Evolutionary conservation across 23 tunicate genomes (phyloP), one percentile per base, ranked within the genome.

Genomic region (Ciona savignyi): DNA sequence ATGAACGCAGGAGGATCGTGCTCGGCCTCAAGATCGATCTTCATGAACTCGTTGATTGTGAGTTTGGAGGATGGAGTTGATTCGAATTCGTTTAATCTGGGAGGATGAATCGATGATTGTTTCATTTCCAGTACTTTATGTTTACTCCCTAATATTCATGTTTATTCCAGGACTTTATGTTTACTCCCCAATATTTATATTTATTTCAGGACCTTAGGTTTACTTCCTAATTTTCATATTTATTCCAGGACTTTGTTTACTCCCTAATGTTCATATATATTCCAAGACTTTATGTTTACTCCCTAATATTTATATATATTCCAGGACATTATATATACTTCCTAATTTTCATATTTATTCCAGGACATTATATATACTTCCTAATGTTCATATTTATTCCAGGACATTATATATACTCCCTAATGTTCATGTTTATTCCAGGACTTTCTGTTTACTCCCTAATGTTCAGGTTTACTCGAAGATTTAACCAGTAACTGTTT

Each of bases 1-100:
- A 66, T 89, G 65, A 80, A 95, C 25, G 96, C 83, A 23, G 99
- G 99, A n/a, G 99, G 99, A 51, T 95, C 96, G 35, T 77, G 86
- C 62, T 88, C 99, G 0, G 96, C 76, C 80, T 88, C 96, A 0
- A 95, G 81, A 56, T 95, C 96, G 64, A 95, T 95, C 71, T 77
- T 77, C 86, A 88, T 76, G 70, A 95, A 95, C 56, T 95, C 96
- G 75, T 89, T 85, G 86, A 95, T 95, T 4, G 96, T 95, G 29
- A 95, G 78, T 67, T 89, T 77, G 22, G 97, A 86, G 1, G 99
- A 95, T 2, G 96, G 93, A 29, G 99, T 95, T 24, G 84, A 81
- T 20, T 78, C 92, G 70, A 95, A 95, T 62, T 95, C 99, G 25
- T 78, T 61, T 69, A 95, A 73, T 48, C 99, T 63, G 28, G 22